Evolutionary conservation across 2,888 invertebrate genomes (phyloP).

Genomic region (Acanthacorydalis orientalis): DNA sequence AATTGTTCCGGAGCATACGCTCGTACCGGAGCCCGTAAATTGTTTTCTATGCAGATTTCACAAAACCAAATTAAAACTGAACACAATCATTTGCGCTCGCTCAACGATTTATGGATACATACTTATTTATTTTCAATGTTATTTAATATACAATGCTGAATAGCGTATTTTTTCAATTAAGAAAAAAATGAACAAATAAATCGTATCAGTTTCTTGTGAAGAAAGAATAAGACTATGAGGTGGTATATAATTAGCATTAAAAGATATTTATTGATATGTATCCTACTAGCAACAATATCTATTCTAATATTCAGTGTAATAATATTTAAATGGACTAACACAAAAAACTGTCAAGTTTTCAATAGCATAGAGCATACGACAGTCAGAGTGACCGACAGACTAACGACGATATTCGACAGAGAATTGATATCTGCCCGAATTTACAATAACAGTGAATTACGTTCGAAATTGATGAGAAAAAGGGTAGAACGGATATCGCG

Average conservation of each 20-base stretch:
- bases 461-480: constrained; percentile 14
- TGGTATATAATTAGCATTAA: constrained; percentile 10
- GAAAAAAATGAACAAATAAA: neutral
- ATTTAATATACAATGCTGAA: too few relatives aligned
- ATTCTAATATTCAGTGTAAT: neutral
- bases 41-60: too few relatives aligned
- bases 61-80: too few relatives aligned
- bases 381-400: neutral
- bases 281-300: neutral
- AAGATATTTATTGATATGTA: constrained; percentile 3
- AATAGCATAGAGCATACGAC: neutral
- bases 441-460: constrained; percentile 12
- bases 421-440: constrained; percentile 4
- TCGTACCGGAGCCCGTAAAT: too few relatives aligned
- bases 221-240: constrained; percentile 8
- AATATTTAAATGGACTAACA: neutral
- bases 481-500: constrained; percentile 16
- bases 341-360: neutral
- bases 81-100: too few relatives aligned
- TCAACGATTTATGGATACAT: too few relatives aligned
- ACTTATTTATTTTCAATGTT: too few relatives aligned
- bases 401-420: neutral
- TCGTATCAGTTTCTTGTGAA: neutral
- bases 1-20: too few relatives aligned
- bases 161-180: too few relatives aligned